These are phyloP conservation scores for Allobates femoralis DNA, from an alignment of 2,797 vertebrate genomes.

Conservation along the genomic window DNA sequence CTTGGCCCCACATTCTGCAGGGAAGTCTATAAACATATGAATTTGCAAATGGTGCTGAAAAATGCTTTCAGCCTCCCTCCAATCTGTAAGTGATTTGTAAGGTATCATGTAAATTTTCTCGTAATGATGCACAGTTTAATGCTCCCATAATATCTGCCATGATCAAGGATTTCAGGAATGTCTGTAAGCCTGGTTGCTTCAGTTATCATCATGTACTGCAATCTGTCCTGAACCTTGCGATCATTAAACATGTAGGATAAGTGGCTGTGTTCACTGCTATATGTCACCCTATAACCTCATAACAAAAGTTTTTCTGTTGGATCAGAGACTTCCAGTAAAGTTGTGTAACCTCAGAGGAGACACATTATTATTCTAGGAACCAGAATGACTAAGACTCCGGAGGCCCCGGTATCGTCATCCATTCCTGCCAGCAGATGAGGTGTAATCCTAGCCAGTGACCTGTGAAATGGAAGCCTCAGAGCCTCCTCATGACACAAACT, in stretches of 20 bases:
- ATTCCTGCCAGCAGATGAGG: background rate
- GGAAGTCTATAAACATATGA: no score
- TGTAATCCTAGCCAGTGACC: slow-evolving; percentile 13
- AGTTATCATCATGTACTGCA: background rate
- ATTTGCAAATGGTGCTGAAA: background rate
- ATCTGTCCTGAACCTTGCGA: background rate
- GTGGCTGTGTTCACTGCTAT: background rate
- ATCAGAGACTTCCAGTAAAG: background rate
- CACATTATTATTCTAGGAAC: background rate
- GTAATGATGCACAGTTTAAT: background rate
- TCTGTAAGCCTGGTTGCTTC: background rate
- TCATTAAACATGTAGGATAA: background rate
- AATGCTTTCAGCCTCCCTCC: background rate
- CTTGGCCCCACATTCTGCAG: no score
- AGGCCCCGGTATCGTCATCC: background rate
- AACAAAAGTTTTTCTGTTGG: no score
- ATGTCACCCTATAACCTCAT: background rate
- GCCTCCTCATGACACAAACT: background rate
- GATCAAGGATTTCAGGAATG: background rate
- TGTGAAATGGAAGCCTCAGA: slow-evolving; percentile 33
- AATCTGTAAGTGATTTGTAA: no score
- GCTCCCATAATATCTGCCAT: background rate
- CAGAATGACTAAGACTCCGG: background rate
- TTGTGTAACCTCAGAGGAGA: background rate
- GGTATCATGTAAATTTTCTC: background rate